Percentiles rank a stretch among this genome's conserved stretches.
Evolutionary conservation across 2,797 vertebrate genomes (phyloP).

Genomic region (Muscicapa striata): DNA sequence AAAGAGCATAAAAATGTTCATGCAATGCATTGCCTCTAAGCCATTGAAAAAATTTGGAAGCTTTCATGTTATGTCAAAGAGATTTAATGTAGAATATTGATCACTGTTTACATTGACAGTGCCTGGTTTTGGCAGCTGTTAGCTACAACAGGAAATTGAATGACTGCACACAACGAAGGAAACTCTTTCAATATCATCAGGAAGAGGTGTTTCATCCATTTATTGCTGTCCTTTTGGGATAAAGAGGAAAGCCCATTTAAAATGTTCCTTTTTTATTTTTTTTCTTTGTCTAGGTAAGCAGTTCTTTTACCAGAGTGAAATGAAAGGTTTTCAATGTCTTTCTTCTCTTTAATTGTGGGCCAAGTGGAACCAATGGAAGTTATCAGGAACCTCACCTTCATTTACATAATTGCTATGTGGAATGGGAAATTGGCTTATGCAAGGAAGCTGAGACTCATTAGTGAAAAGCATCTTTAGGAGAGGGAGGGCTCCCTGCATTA

Average conservation of each 20-base stretch:
- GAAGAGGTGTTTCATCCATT: not conserved
- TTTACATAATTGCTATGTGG: constrained; percentile 26
- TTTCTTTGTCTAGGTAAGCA: not conserved
- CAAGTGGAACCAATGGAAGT: not conserved
- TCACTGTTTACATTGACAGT: not conserved
- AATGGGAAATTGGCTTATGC: not conserved
- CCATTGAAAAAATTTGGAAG: not conserved
- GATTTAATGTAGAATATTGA: not conserved
- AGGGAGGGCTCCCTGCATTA: not conserved
- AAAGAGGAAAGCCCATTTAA: not conserved
- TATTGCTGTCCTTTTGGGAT: not conserved
- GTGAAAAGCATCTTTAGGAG: not conserved
- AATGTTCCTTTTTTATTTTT: not conserved
- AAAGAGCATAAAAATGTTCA: not conserved
- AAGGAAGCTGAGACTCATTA: not conserved
- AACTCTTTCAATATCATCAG: not conserved
- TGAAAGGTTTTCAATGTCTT: not conserved
- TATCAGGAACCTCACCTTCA: not conserved
- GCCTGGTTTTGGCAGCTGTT: not conserved
- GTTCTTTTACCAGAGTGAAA: not conserved
- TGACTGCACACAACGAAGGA: not conserved
- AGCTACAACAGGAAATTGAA: not conserved
- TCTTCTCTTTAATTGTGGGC: not conserved
- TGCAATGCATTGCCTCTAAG: not conserved
- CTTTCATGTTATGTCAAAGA: not conserved